phyloP scores from a whole-genome alignment of 2,113 vertebrate genomes.

The Strigops habroptila region DNA sequence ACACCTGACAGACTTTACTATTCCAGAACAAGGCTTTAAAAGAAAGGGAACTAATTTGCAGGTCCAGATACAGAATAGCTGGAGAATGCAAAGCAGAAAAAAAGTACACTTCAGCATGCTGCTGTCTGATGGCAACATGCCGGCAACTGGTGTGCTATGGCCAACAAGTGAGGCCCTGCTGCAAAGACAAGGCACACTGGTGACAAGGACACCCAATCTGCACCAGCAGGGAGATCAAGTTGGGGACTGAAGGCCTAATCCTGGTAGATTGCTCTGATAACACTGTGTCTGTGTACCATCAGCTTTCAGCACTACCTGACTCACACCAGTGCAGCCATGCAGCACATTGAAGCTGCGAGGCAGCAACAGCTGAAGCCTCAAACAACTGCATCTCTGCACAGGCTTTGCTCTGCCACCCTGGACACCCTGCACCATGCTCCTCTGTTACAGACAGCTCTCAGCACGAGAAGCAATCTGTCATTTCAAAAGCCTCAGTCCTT shows the following conservation, averaged over 20 bases:
- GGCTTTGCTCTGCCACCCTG: background rate
- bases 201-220: background rate
- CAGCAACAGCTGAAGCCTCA: background rate
- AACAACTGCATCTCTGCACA: background rate
- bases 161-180: background rate
- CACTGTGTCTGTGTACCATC: no score
- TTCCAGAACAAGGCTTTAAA: background rate
- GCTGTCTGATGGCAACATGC: background rate
- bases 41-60: background rate
- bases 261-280: background rate
- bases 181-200: background rate
- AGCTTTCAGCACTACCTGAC: background rate
- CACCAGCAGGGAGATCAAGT: background rate
- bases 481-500: background rate
- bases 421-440: background rate
- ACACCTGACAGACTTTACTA: background rate
- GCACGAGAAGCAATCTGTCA: accelerated
- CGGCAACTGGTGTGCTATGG: background rate
- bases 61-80: background rate
- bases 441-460: background rate
- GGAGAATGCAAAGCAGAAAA: background rate
- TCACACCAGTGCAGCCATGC: accelerated
- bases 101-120: background rate
- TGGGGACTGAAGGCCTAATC: background rate
- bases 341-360: accelerated